Conservation (phyloP, 2,797 vertebrate genomes). For the Sebastes iracundus region DNA sequence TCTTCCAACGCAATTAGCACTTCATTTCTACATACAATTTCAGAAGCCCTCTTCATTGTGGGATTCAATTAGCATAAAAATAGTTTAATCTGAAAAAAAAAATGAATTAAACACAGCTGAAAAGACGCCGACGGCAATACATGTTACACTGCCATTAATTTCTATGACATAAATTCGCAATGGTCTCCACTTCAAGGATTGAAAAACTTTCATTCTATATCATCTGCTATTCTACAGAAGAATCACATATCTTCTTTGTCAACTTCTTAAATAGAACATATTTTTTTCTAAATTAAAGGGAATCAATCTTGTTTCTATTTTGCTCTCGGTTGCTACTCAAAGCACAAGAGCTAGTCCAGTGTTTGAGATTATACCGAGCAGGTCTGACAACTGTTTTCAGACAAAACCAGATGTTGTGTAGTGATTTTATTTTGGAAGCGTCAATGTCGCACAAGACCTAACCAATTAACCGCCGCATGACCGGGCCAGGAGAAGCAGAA, state of each 20-base stretch:
- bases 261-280: background rate
- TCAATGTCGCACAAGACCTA: constrained; percentile 9
- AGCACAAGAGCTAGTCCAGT: constrained; percentile 4
- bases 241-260: background rate
- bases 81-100: constrained; percentile 14
- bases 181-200: background rate
- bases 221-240: background rate
- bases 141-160: background rate
- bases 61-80: constrained; percentile 43
- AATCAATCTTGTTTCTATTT: constrained; percentile 26
- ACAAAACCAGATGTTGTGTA: constrained; percentile 53
- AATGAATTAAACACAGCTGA: background rate
- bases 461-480: constrained; percentile 40
- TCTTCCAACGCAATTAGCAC: constrained; percentile 46
- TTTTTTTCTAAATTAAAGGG: background rate
- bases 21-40: constrained; percentile 28
- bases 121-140: background rate
- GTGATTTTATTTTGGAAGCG: constrained; percentile 41
- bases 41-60: constrained; percentile 11
- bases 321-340: constrained; percentile 38
- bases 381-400: constrained; percentile 18
- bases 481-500: constrained; percentile 7
- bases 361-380: constrained; percentile 17
- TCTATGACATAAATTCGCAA: background rate
- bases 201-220: background rate